Evolutionary conservation across 2,113 vertebrate species (phyloP).

Genomic region (Okapia johnstoni): DNA sequence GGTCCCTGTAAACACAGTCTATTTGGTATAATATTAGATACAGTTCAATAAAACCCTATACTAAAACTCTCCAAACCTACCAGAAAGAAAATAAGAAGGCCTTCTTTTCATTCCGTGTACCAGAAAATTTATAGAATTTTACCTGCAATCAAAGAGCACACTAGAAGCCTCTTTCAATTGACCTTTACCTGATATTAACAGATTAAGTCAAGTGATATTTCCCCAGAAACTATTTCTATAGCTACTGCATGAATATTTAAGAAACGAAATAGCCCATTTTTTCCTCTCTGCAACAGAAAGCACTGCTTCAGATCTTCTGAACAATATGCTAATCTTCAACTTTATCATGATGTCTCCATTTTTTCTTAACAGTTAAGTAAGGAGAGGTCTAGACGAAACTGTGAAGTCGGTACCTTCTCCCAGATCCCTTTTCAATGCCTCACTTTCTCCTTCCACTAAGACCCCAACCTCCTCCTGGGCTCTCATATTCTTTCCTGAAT

Average conservation of each 20-base stretch:
- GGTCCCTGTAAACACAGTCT: not conserved
- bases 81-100: not conserved
- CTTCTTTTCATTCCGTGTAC: not conserved
- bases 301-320: not conserved
- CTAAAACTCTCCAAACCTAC: conserved; percentile 12
- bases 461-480: not conserved
- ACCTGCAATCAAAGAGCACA: not conserved
- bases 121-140: conserved; percentile 19
- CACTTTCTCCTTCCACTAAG: not conserved
- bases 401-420: not conserved
- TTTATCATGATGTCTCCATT: not conserved
- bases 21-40: not conserved
- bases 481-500: not conserved
- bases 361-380: not conserved
- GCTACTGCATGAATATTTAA: not conserved
- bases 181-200: not conserved
- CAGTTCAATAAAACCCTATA: conserved; percentile 1
- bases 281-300: not conserved
- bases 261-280: not conserved
- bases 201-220: not conserved
- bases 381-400: not conserved
- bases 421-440: not conserved
- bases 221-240: not conserved
- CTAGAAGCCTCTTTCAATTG: conserved; percentile 8
- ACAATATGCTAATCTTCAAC: not conserved